Conservation (phyloP, 2,888 invertebrate species). For the Dasypolia templi region DNA sequence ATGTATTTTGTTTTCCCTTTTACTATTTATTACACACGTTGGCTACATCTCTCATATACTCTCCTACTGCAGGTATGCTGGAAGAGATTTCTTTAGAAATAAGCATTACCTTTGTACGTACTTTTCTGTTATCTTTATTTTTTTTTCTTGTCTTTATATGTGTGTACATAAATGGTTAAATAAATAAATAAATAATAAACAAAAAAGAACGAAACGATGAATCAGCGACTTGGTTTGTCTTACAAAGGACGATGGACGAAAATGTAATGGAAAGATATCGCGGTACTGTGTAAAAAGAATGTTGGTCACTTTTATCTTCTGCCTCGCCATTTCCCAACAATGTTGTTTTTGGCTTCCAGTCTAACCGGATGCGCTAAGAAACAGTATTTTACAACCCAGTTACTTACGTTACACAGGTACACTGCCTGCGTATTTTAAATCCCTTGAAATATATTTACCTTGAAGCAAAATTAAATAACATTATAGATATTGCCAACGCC, state of each 20-base stretch:
- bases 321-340: neutral
- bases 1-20: no score
- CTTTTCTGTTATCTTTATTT: no score
- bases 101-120: no score
- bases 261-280: neutral
- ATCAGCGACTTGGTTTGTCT: conserved; percentile 14
- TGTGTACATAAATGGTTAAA: no score
- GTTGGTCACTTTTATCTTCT: neutral
- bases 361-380: neutral
- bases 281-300: neutral
- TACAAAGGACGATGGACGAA: conserved; percentile 9
- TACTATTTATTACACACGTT: no score
- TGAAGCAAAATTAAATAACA: conserved; percentile 23
- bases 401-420: no score
- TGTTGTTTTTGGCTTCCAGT: neutral
- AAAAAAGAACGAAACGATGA: conserved; percentile 18
- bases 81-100: no score
- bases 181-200: no score
- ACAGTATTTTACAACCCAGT: neutral
- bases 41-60: no score
- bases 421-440: neutral
- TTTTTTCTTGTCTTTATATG: no score
- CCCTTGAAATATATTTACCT: neutral
- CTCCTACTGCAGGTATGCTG: no score
- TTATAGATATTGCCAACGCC: conserved; percentile 31